Conservation (phyloP, 2,888 invertebrate genomes). For the Choristoneura rosaceana region DNA sequence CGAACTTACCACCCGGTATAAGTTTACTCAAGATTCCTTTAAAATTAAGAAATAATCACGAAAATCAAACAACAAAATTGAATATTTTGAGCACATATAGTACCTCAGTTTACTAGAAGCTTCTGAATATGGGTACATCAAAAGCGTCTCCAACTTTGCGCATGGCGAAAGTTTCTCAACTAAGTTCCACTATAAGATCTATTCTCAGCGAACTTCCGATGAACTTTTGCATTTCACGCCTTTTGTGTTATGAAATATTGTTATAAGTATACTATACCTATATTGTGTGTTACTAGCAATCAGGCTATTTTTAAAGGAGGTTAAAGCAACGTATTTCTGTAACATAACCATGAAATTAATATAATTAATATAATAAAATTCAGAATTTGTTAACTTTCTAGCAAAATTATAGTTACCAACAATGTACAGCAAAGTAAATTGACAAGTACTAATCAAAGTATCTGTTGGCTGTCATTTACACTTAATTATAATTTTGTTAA, state of each 20-base stretch:
- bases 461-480: too few relatives aligned
- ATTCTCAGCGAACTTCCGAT: constrained; percentile 16
- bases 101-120: background rate
- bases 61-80: background rate
- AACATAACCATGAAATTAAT: too few relatives aligned
- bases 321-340: too few relatives aligned
- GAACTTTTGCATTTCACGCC: constrained; percentile 35
- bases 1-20: too few relatives aligned
- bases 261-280: background rate
- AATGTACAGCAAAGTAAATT: too few relatives aligned
- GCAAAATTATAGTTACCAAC: too few relatives aligned
- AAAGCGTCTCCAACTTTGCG: constrained; percentile 26
- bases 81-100: background rate
- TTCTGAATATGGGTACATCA: constrained; percentile 20
- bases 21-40: background rate
- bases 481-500: too few relatives aligned
- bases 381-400: too few relatives aligned
- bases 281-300: too few relatives aligned
- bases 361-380: too few relatives aligned
- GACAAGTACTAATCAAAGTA: too few relatives aligned
- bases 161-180: constrained; percentile 22
- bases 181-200: constrained; percentile 28
- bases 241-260: constrained; percentile 12
- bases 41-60: background rate
- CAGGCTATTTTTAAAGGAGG: too few relatives aligned